A percentile compares a stretch with the other conserved stretches of the same genome.
phyloP scores from a whole-genome alignment of 2,113 vertebrate genomes.

The Caranx melampygus region DNA sequence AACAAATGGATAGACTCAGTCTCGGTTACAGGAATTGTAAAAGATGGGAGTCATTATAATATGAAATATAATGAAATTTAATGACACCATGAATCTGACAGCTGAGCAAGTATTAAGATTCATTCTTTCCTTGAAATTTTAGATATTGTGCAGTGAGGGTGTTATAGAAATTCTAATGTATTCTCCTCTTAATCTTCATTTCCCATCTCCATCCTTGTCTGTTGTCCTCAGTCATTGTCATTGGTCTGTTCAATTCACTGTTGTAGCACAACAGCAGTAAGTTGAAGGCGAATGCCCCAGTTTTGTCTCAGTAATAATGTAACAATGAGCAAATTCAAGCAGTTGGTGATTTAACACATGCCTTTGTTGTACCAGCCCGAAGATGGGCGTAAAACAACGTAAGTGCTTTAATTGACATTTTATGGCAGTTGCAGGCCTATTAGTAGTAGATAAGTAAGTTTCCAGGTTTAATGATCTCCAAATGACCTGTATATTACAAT shows the following conservation, averaged over 20 bases:
- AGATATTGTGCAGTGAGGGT: not conserved
- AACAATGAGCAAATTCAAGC: constrained; percentile 5
- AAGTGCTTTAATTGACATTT: not conserved
- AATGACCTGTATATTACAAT: too few species aligned
- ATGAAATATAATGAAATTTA: not conserved
- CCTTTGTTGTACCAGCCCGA: not conserved
- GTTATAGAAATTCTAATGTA: not conserved
- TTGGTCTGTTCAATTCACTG: constrained; percentile 15
- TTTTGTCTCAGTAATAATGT: not conserved
- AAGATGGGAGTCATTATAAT: not conserved
- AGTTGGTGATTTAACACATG: not conserved
- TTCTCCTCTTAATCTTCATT: not conserved
- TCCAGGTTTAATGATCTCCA: too few species aligned
- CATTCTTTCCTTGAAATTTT: not conserved
- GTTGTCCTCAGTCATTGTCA: not conserved
- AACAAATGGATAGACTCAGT: too few species aligned
- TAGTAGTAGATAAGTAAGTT: too few species aligned
- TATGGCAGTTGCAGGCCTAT: too few species aligned
- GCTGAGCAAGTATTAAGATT: not conserved
- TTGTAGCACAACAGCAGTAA: not conserved
- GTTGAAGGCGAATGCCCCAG: not conserved
- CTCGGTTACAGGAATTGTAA: not conserved
- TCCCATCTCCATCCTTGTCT: not conserved
- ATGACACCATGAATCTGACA: not conserved
- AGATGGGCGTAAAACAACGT: not conserved